Percentiles rank a stretch among this genome's conserved stretches.
Evolutionary conservation across 2,797 vertebrate species (phyloP).

Genomic region (Liparis tanakae): DNA sequence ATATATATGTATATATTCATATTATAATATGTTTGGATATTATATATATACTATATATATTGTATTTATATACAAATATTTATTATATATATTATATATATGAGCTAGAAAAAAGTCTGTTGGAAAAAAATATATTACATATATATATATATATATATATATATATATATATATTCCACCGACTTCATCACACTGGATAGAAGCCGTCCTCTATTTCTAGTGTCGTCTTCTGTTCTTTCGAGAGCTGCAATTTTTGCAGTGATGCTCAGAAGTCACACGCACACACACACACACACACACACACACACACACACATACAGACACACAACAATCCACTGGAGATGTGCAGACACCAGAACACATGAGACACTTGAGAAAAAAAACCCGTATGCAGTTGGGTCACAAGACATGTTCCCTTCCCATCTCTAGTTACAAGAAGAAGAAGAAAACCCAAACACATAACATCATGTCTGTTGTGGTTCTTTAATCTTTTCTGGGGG

Average conservation of each 20-base stretch:
- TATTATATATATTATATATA: no score
- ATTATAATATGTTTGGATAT: no score
- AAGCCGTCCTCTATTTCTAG: background rate
- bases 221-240: background rate
- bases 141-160: background rate
- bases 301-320: no score
- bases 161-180: background rate
- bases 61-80: background rate
- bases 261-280: background rate
- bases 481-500: background rate
- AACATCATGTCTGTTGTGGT: no score
- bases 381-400: background rate
- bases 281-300: no score
- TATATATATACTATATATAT: no score
- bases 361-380: background rate
- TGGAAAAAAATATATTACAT: background rate
- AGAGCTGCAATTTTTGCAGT: background rate
- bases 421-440: no score
- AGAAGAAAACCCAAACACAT: no score
- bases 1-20: no score
- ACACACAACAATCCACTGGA: background rate
- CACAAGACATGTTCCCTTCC: background rate
- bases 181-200: background rate
- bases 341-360: background rate
- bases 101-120: no score